Percentiles rank a stretch among this genome's conserved stretches.
Evolutionary conservation across 2,113 vertebrate genomes (phyloP).

Genomic region (Paramormyrops kingsleyae): DNA sequence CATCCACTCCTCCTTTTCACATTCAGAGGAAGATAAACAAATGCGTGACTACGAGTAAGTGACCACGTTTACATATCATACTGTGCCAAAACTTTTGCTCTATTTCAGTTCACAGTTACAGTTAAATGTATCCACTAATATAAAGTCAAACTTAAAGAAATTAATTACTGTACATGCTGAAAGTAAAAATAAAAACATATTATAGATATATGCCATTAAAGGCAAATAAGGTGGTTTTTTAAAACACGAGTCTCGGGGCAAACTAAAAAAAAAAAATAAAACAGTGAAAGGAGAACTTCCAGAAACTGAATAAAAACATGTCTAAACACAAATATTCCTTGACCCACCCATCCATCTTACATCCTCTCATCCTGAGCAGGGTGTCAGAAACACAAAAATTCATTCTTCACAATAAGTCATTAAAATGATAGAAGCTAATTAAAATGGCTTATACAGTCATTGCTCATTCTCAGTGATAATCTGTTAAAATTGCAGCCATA

Average conservation of each 20-base stretch:
- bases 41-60: not conserved
- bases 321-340: not conserved
- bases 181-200: not conserved
- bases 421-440: not conserved
- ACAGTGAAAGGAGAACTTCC: not conserved
- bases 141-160: not conserved
- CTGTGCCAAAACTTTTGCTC: not conserved
- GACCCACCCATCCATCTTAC: not conserved
- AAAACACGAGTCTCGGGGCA: not conserved
- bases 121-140: not conserved
- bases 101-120: not conserved
- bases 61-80: not conserved
- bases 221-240: not conserved
- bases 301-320: not conserved
- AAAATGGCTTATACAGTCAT: not conserved
- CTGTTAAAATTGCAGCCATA: not conserved
- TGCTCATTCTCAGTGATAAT: not conserved
- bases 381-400: not conserved
- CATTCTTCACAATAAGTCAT: not conserved
- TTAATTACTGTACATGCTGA: not conserved
- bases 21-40: constrained; percentile 33
- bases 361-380: not conserved
- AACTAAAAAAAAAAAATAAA: not conserved
- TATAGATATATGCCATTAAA: not conserved
- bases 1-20: constrained; percentile 32